A percentile compares a stretch with the other conserved stretches of the same genome.
These are phyloP conservation scores for Agrochola lychnidis DNA, from an alignment of 2,888 invertebrate genomes.

Conservation along the genomic window DNA sequence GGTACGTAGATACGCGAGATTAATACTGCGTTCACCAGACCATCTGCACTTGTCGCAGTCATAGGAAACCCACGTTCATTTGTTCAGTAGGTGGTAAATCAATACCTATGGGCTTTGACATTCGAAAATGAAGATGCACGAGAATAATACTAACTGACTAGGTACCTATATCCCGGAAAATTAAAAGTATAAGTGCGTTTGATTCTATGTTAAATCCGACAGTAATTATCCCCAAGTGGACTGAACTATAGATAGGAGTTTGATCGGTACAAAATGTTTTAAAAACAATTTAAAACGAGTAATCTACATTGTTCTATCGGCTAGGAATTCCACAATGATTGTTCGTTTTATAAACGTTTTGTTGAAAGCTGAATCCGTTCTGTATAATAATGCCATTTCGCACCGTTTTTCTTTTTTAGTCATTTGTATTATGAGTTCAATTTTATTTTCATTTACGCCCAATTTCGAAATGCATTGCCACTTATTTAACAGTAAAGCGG, in stretches of 20 bases:
- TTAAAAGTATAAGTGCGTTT: neutral
- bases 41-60: neutral
- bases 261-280: neutral
- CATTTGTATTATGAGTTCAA: neutral
- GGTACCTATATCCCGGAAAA: neutral
- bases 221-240: neutral
- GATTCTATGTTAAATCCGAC: neutral
- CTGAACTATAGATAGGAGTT: neutral
- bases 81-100: neutral
- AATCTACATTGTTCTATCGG: neutral
- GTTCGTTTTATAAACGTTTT: conserved; percentile 17
- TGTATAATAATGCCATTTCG: neutral
- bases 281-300: conserved; percentile 9
- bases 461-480: neutral
- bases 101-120: neutral
- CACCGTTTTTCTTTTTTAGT: neutral
- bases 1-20: neutral
- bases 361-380: conserved; percentile 8
- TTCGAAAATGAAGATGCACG: neutral
- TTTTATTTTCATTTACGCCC: conserved; percentile 14
- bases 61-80: too few relatives aligned
- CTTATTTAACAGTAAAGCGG: conserved; percentile 5
- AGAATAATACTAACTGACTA: neutral
- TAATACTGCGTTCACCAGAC: neutral
- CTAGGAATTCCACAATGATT: conserved; percentile 14